phyloP scores from a whole-genome alignment of 2,888 invertebrate genomes.

The Timema podura region DNA sequence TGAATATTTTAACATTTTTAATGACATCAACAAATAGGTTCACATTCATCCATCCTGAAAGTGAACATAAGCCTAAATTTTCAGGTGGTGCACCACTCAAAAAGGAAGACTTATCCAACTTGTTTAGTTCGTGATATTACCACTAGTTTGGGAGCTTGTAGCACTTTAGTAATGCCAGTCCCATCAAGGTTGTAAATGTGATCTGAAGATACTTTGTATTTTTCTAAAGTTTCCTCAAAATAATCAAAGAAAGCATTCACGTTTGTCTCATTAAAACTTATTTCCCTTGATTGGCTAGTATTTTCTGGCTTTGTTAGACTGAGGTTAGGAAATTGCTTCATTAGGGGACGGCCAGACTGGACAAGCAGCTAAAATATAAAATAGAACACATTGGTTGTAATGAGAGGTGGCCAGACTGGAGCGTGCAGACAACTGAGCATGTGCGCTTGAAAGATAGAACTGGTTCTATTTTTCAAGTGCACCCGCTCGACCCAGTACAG shows the following conservation, averaged over 20 bases:
- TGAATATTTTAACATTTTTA: too few species aligned
- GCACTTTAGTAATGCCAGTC: conserved; percentile 36
- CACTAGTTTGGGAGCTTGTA: conserved; percentile 33
- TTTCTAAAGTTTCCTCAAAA: conserved; percentile 24
- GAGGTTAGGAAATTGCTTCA: conserved; percentile 28
- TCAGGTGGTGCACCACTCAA: conserved; percentile 35
- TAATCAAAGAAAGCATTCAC: conserved; percentile 35
- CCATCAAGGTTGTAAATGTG: conserved; percentile 36
- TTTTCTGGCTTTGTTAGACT: conserved; percentile 36
- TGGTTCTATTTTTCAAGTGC: too few species aligned
- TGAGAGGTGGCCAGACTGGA: too few species aligned
- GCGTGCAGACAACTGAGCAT: too few species aligned
- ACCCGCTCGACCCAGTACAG: too few species aligned
- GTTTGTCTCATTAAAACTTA: conserved; percentile 35
- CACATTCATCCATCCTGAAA: conserved; percentile 37
- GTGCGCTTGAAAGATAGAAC: too few species aligned
- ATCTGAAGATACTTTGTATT: conserved; percentile 29
- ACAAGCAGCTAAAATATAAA: too few species aligned
- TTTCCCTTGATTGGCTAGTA: conserved; percentile 34
- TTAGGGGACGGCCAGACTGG: too few species aligned
- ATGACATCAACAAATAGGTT: too few species aligned
- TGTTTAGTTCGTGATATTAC: conserved; percentile 36
- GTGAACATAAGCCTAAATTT: conserved; percentile 35
- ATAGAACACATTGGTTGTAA: too few species aligned
- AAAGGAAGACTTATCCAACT: conserved; percentile 35